Conservation (phyloP, 35 echinoderm and acorn worm genomes). For the Ophiothrix spiculata region DNA sequence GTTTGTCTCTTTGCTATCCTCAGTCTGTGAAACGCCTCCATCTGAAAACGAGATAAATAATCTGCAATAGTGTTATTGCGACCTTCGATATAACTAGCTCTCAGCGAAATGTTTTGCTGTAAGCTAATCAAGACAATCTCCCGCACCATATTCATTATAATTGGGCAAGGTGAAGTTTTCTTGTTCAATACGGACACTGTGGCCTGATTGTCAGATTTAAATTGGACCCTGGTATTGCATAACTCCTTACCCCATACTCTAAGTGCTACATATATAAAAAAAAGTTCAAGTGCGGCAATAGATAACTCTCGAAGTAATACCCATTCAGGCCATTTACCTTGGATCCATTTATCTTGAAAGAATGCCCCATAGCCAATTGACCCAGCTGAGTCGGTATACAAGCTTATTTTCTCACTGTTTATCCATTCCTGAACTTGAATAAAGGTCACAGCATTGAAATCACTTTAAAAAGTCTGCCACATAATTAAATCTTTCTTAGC, state of each 20-base stretch:
- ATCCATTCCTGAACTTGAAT: neutral
- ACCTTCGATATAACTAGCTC: neutral
- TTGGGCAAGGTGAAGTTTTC: neutral
- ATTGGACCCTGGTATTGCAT: neutral
- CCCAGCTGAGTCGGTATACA: slow-evolving; percentile 28
- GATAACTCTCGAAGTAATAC: neutral
- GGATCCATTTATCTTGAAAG: slow-evolving; percentile 27
- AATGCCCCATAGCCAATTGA: slow-evolving; percentile 41
- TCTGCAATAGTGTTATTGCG: neutral
- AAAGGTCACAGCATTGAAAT: neutral
- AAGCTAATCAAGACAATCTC: neutral
- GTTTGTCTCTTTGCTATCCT: no score
- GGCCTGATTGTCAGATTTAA: slow-evolving; percentile 1
- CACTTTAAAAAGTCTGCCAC: neutral
- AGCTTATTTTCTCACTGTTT: neutral
- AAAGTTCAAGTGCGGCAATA: slow-evolving; percentile 30
- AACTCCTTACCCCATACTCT: neutral
- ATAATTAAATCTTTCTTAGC: neutral
- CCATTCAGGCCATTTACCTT: slow-evolving; percentile 17
- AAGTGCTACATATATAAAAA: slow-evolving; percentile 2
- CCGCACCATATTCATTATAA: neutral
- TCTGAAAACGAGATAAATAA: slow-evolving; percentile 9
- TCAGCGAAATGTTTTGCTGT: neutral
- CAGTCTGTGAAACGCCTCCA: neutral
- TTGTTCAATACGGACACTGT: slow-evolving; percentile 5